Evolutionary conservation across 2,797 vertebrate genomes (phyloP), one percentile per base, ranked within the genome.

Genomic region (Rhadinocentrus ornatus): DNA sequence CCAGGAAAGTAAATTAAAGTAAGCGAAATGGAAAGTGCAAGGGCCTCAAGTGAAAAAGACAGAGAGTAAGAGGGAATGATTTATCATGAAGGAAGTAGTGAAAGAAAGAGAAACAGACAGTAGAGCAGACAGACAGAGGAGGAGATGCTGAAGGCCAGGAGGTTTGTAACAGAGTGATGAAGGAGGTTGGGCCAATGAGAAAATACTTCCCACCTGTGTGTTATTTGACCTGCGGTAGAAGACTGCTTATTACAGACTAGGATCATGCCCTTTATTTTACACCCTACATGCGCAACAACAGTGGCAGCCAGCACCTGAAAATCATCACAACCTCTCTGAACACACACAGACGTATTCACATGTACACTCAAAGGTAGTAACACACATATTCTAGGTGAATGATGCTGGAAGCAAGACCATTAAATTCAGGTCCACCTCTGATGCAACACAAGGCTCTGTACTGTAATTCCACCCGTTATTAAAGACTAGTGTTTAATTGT

Each of bases 1-100:
- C 53, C 0, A 4, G 67, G 67, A 80, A 84, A 87, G 73, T 84
- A 78, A 89, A 91, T 90, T 82, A 82, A 84, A 88, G 74, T 48
- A 78, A 80, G 62, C 27, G 34, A 86, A 80, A 89, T 84, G 78
- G 71, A 86, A 83, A 88, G 77, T 58, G 69, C 78, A 86, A 86
- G 76, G 75, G 74, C 71, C 69, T 66, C 58, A 50, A 62, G 77
- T 63, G 54, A 61, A 66, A 82, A 77, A 48, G 58, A 37, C 37
- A 39, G 66, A 54, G 52, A 39, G 68, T 15, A 24, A 55, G 66
- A 60, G 52, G 68, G 53, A 78, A 80, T 60, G 35, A 83, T 78
- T 78, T 59, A 78, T 70, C 3, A 18, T 39, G 29, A 78, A 78
- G 26, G 67, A 67, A 55, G 31, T 48, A 75, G 54, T 31, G 56